Evolutionary conservation across 2,797 vertebrate species (phyloP).

Genomic region (Diceros bicornis): DNA sequence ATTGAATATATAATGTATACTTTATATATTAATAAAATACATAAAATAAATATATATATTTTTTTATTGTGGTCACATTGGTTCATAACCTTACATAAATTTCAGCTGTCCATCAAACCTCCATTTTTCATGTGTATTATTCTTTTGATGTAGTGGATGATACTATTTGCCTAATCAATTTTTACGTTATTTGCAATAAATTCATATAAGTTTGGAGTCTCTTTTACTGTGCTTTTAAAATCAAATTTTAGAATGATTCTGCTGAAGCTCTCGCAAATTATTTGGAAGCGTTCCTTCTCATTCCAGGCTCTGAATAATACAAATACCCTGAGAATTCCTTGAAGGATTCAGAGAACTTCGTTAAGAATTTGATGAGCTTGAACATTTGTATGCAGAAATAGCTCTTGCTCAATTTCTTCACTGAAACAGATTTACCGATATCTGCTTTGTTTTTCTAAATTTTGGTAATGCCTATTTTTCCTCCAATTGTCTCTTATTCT

Average conservation of each 20-base stretch:
- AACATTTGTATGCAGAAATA: background rate
- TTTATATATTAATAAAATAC: too few species aligned
- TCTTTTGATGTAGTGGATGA: too few species aligned
- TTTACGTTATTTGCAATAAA: background rate
- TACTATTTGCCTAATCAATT: accelerated
- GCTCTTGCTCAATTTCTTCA: background rate
- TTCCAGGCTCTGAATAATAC: background rate
- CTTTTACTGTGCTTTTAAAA: background rate
- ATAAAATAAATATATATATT: too few species aligned
- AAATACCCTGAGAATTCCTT: background rate
- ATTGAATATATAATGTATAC: too few species aligned
- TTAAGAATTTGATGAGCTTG: background rate
- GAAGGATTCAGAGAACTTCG: background rate
- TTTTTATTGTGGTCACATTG: too few species aligned
- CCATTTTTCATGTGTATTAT: background rate
- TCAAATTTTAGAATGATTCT: background rate
- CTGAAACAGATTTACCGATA: background rate
- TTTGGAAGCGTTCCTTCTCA: background rate
- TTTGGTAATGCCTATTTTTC: background rate
- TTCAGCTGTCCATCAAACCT: too few species aligned
- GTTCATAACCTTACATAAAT: too few species aligned
- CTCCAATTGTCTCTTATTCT: background rate
- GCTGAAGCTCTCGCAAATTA: background rate
- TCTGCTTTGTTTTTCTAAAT: background rate
- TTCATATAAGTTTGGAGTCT: too few species aligned